Evolutionary conservation across 53 echinoderm and acorn worm genomes (phyloP).

Genomic region (Holothuria leucospilota): DNA sequence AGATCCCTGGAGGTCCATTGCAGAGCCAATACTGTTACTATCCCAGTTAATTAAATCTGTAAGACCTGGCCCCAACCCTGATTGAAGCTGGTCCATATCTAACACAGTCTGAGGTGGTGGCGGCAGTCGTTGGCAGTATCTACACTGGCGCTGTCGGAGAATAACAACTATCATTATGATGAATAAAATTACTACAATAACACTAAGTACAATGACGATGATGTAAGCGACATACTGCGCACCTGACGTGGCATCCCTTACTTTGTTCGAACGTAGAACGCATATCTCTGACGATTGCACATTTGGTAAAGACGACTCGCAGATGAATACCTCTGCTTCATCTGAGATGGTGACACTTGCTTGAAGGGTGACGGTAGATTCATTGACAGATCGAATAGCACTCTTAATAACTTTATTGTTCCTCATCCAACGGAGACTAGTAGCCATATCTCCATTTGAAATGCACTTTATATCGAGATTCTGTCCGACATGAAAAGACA

Average conservation of each 20-base stretch:
- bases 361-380: conserved; percentile 14
- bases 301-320: conserved; percentile 55
- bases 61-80: neutral
- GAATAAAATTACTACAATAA: conserved; percentile 83
- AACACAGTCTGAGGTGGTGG: conserved; percentile 74
- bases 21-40: conserved; percentile 44
- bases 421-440: conserved; percentile 64
- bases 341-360: conserved; percentile 29
- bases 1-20: conserved; percentile 9
- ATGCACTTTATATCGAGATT: conserved; percentile 47
- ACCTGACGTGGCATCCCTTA: neutral
- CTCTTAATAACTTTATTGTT: conserved; percentile 52
- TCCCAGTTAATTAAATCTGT: neutral
- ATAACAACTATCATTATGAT: conserved; percentile 75
- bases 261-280: conserved; percentile 55
- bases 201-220: conserved; percentile 77
- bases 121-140: conserved; percentile 63
- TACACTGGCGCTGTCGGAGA: conserved; percentile 79
- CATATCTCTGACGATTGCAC: conserved; percentile 41
- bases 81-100: conserved; percentile 54
- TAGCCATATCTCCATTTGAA: conserved; percentile 51
- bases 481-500: conserved; percentile 12
- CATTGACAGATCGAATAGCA: conserved; percentile 22
- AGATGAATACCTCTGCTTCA: conserved; percentile 49
- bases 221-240: conserved; percentile 44